phyloP scores from a whole-genome alignment of 1,140 invertebrate species.

The Mylabris phalerata region DNA sequence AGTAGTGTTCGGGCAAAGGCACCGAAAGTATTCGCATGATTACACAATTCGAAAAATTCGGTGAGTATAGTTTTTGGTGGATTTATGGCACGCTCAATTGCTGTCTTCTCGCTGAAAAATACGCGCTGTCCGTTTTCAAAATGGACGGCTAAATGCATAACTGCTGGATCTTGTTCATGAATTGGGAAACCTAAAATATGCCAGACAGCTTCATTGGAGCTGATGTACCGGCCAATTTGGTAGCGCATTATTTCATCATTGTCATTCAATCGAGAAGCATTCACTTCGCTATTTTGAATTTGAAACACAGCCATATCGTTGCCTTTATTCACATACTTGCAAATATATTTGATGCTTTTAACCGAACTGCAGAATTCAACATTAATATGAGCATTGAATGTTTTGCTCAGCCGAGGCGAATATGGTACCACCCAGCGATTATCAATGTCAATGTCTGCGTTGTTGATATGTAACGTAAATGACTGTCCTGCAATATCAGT shows the following conservation, averaged over 20 bases:
- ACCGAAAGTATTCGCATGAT: constrained; percentile 36
- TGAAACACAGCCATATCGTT: constrained; percentile 35
- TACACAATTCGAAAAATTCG: constrained; percentile 28
- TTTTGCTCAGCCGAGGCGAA: no score
- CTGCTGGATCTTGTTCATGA: constrained; percentile 36
- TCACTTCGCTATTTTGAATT: constrained; percentile 20
- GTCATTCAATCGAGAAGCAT: constrained; percentile 4
- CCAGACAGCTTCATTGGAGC: constrained; percentile 41
- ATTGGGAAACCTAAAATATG: constrained; percentile 38
- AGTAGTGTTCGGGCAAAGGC: constrained; percentile 16
- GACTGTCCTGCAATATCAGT: constrained; percentile 1
- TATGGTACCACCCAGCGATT: no score
- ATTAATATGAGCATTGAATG: no score
- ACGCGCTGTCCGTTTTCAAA: constrained; percentile 31
- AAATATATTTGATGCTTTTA: constrained; percentile 44
- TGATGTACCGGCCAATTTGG: constrained; percentile 31
- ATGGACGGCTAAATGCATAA: constrained; percentile 38
- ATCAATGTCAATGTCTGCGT: no score
- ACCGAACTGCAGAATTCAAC: constrained; percentile 36
- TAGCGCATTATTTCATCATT: constrained; percentile 40
- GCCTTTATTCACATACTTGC: constrained; percentile 35
- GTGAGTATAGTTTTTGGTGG: constrained; percentile 29
- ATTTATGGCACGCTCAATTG: constrained; percentile 19
- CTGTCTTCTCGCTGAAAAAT: constrained; percentile 24
- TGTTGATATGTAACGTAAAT: not conserved